Evolutionary conservation across 2,888 invertebrate species (phyloP).

Genomic region (Phanerotoma sp.): DNA sequence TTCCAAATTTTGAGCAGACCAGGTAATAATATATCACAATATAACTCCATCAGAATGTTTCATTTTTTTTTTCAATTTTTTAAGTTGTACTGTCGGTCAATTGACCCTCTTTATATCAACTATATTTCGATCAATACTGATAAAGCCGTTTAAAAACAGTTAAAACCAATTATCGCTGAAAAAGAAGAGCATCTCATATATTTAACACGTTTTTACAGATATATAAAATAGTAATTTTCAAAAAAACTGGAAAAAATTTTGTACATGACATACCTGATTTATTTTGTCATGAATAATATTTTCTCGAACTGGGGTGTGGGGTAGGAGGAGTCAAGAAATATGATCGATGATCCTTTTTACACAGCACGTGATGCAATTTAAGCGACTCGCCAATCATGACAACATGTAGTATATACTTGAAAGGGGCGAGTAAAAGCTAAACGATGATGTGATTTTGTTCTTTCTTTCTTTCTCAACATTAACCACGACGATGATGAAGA

Average conservation of each 20-base stretch:
- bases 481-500: conserved; percentile 37
- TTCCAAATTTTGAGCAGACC: no score
- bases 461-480: conserved; percentile 8
- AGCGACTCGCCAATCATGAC: conserved; percentile 24
- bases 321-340: conserved; percentile 8
- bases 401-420: background rate
- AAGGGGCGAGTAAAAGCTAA: background rate
- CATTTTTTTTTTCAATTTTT: no score
- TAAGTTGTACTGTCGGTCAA: no score
- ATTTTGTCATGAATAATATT: background rate
- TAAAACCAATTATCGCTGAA: no score
- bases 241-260: background rate
- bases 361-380: conserved; percentile 30
- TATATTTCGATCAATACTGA: no score
- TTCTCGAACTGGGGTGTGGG: background rate
- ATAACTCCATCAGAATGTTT: no score
- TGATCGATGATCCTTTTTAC: conserved; percentile 10
- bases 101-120: no score
- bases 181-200: no score
- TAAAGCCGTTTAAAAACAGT: no score
- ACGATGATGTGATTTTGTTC: background rate
- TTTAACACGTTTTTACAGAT: no score
- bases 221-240: background rate
- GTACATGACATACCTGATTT: background rate
- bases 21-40: no score